Percentiles rank a stretch among this genome's conserved stretches.
Evolutionary conservation across 35 echinoderm and acorn worm species (phyloP).

Genomic region (Ophiothrix spiculata): DNA sequence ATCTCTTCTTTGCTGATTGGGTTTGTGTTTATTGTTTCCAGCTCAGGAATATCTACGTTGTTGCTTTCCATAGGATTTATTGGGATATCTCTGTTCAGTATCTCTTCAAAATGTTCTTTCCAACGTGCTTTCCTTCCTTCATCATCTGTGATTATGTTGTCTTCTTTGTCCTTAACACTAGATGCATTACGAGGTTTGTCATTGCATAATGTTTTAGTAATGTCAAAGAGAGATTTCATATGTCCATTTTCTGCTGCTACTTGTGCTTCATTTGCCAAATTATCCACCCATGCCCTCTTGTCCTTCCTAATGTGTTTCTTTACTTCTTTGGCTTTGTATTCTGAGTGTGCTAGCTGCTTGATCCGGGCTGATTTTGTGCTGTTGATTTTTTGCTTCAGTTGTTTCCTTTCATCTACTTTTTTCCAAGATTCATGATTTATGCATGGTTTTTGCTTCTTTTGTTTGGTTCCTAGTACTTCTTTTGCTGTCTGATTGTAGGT

Average conservation of each 20-base stretch:
- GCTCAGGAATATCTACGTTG: not conserved
- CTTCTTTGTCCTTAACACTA: too few relatives aligned
- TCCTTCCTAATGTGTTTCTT: too few relatives aligned
- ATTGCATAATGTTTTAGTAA: not conserved
- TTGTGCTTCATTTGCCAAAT: not conserved
- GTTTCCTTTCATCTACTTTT: constrained; percentile 26
- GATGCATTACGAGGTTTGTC: not conserved
- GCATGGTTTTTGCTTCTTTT: constrained; percentile 33
- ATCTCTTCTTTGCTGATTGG: not conserved
- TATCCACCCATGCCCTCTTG: too few relatives aligned
- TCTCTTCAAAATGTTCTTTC: too few relatives aligned
- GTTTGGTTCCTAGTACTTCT: constrained; percentile 30
- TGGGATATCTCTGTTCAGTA: too few relatives aligned
- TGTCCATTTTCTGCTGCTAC: not conserved
- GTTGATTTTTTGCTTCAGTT: not conserved
- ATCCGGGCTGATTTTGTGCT: constrained; percentile 12
- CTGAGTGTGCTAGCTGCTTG: not conserved
- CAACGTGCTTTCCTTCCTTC: too few relatives aligned
- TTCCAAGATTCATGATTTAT: constrained; percentile 23
- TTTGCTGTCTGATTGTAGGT: constrained; percentile 22
- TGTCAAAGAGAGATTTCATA: not conserved
- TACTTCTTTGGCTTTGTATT: constrained; percentile 29
- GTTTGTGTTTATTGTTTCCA: not conserved
- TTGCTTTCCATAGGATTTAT: too few relatives aligned
- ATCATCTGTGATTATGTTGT: too few relatives aligned